phyloP scores from a whole-genome alignment of 2,888 invertebrate genomes.

The Chorisops tibialis region DNA sequence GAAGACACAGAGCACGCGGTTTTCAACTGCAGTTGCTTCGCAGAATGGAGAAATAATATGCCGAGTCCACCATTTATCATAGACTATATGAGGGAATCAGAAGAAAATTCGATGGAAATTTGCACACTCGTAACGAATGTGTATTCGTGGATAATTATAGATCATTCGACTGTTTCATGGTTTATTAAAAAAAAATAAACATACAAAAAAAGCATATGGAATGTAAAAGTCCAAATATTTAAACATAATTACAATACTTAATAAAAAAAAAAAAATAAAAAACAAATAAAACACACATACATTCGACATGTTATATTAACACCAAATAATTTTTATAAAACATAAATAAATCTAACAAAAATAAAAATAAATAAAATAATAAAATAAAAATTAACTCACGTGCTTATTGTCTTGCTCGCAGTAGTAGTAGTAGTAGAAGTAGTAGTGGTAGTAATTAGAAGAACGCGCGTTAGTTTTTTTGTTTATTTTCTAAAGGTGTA shows the following conservation, averaged over 20 bases:
- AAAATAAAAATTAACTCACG: slow-evolving; percentile 40
- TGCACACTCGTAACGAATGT: too few relatives aligned
- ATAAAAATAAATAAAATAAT: slow-evolving; percentile 26
- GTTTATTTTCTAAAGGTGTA: slow-evolving; percentile 17
- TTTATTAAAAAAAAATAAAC: too few relatives aligned
- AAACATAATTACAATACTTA: neutral
- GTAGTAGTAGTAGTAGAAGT: slow-evolving; percentile 31
- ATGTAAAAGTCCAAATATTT: neutral
- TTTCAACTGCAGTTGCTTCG: too few relatives aligned
- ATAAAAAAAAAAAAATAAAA: slow-evolving; percentile 1
- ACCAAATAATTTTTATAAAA: slow-evolving; percentile 14
- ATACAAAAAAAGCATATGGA: neutral
- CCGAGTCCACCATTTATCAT: too few relatives aligned
- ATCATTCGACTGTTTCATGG: too few relatives aligned
- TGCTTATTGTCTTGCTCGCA: slow-evolving; percentile 37
- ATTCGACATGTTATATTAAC: slow-evolving; percentile 30
- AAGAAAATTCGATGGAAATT: too few relatives aligned
- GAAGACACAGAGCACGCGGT: too few relatives aligned
- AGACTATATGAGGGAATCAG: too few relatives aligned
- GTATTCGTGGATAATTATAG: too few relatives aligned
- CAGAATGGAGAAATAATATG: too few relatives aligned
- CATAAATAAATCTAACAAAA: slow-evolving; percentile 12
- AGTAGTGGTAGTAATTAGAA: slow-evolving; percentile 32
- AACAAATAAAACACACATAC: slow-evolving; percentile 29
- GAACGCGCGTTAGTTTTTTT: slow-evolving; percentile 35